These are phyloP conservation scores for Xanthia icteritia DNA, from an alignment of 2,888 invertebrate genomes.

Conservation along the genomic window DNA sequence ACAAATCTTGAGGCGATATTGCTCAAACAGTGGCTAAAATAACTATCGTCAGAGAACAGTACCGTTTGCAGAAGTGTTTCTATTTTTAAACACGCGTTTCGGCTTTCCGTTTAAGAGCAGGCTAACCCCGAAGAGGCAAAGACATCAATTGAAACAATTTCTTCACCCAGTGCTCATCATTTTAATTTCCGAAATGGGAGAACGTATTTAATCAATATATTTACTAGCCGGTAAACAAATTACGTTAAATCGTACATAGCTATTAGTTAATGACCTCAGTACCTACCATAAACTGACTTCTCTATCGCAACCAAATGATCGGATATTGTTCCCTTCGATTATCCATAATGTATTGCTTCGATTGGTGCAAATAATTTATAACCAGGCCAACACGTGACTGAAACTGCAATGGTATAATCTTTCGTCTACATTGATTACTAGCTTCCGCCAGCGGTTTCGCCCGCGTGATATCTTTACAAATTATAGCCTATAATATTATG, in stretches of 20 bases:
- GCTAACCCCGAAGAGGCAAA: slow-evolving; percentile 11
- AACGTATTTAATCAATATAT: not conserved
- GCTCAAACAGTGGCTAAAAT: slow-evolving; percentile 69
- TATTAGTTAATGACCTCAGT: slow-evolving; percentile 28
- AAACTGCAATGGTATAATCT: not conserved
- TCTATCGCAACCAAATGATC: slow-evolving; percentile 64
- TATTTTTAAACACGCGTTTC: slow-evolving; percentile 34
- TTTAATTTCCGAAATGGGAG: not conserved
- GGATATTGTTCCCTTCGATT: slow-evolving; percentile 66
- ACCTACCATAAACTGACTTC: slow-evolving; percentile 59
- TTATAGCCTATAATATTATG: too few species aligned
- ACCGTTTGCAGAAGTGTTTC: slow-evolving; percentile 44
- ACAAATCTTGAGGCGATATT: slow-evolving; percentile 57
- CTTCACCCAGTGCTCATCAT: not conserved
- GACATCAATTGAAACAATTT: slow-evolving; percentile 3
- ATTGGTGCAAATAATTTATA: slow-evolving; percentile 40
- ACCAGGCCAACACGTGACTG: slow-evolving; percentile 20
- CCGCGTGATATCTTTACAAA: too few species aligned
- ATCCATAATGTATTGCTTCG: slow-evolving; percentile 29
- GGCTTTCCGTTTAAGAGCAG: slow-evolving; percentile 19
- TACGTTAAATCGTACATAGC: slow-evolving; percentile 24
- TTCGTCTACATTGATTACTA: not conserved
- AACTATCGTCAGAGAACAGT: slow-evolving; percentile 58
- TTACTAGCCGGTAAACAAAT: slow-evolving; percentile 2
- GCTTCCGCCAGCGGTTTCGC: too few species aligned